Evolutionary conservation across 2,888 invertebrate species (phyloP).

Genomic region (Pammene aurita): DNA sequence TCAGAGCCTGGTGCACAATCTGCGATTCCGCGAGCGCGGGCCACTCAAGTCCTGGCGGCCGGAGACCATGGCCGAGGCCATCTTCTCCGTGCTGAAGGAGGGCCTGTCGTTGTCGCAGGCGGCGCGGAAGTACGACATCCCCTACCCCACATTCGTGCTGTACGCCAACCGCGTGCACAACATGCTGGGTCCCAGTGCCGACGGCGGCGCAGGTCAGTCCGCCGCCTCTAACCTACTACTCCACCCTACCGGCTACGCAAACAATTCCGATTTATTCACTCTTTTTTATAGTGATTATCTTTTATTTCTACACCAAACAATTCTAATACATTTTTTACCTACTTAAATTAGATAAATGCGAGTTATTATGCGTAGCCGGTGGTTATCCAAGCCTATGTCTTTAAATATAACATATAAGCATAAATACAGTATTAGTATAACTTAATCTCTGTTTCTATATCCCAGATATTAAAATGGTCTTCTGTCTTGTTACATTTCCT

Average conservation of each 20-base stretch:
- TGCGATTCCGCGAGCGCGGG: conserved; percentile 95
- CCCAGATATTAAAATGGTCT: neutral
- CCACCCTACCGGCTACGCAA: conserved; percentile 12
- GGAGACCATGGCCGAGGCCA: conserved; percentile 97
- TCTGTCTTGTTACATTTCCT: too few relatives aligned
- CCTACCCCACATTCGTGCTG: conserved; percentile 96
- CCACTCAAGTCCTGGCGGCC: conserved; percentile 97
- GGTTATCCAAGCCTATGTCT: neutral
- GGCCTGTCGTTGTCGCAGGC: conserved; percentile 95
- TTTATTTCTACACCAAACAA: too few relatives aligned
- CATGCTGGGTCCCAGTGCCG: conserved; percentile 96
- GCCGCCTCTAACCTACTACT: neutral
- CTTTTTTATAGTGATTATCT: neutral
- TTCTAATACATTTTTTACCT: neutral
- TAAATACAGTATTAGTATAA: neutral
- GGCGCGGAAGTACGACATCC: conserved; percentile 96
- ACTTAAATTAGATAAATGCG: neutral
- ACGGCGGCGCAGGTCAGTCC: conserved; percentile 92
- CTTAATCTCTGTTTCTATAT: neutral
- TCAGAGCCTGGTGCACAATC: conserved; percentile 94
- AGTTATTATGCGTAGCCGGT: conserved; percentile 13
- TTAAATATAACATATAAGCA: neutral
- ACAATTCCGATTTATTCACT: neutral
- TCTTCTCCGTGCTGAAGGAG: conserved; percentile 95
- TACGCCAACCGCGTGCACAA: conserved; percentile 97